Conservation (phyloP, 1,140 invertebrate genomes). For the Heliconius nattereri region DNA sequence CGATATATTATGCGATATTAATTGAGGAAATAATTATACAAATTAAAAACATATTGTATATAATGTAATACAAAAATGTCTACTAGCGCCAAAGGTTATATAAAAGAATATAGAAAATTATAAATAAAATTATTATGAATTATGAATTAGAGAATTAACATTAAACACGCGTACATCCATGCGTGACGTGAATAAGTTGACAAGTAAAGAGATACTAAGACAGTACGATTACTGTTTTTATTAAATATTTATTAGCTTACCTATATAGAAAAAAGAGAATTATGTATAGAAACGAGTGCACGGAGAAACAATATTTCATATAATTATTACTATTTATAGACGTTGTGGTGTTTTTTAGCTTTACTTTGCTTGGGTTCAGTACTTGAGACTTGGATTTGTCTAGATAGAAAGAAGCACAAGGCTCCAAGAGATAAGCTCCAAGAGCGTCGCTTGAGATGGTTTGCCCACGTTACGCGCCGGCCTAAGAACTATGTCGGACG, state of each 20-base stretch:
- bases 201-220: constrained; percentile 4
- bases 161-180: neutral
- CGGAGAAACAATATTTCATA: neutral
- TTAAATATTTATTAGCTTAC: constrained; percentile 3
- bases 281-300: neutral
- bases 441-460: no score
- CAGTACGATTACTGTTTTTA: neutral
- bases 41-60: neutral
- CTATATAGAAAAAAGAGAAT: neutral
- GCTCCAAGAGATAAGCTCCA: no score
- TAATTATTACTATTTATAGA: neutral
- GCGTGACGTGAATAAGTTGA: constrained; percentile 8
- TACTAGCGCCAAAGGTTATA: neutral
- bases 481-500: no score
- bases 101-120: neutral
- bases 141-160: constrained; percentile 2
- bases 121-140: neutral
- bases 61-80: neutral
- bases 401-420: neutral
- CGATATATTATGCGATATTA: neutral
- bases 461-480: no score
- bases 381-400: neutral
- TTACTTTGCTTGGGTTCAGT: neutral
- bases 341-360: neutral
- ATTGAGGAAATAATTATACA: neutral